A percentile compares a stretch with the other conserved stretches of the same genome.
Conservation (phyloP, 2,113 vertebrate genomes). For the Podocnemis expansa region DNA sequence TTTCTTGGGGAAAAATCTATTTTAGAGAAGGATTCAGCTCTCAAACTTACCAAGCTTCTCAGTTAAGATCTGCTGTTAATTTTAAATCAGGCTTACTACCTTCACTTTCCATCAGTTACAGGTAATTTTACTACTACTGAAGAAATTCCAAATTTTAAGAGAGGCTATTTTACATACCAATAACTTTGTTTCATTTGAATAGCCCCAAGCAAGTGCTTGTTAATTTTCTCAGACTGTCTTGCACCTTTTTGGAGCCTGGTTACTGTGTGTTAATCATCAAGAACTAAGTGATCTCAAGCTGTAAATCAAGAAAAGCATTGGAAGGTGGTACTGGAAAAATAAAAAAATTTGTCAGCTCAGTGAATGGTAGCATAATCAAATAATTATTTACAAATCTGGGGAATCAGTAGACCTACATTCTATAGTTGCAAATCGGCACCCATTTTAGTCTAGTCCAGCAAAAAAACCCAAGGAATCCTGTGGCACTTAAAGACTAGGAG, state of each 20-base stretch:
- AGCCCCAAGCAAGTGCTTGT: neutral
- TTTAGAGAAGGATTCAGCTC: neutral
- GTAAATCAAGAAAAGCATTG: neutral
- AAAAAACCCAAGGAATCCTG: too few relatives aligned
- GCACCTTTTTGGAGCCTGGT: neutral
- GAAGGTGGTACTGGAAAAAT: neutral
- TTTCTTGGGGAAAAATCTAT: neutral
- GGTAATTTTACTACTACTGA: neutral
- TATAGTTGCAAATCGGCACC: too few relatives aligned
- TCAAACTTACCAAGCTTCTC: neutral
- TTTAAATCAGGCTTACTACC: neutral
- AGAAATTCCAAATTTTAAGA: neutral
- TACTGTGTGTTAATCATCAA: neutral
- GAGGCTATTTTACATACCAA: neutral
- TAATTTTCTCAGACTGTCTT: neutral
- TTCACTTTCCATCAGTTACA: neutral
- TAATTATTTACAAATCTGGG: neutral
- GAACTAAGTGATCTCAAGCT: neutral
- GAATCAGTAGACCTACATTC: neutral
- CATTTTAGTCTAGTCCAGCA: too few relatives aligned
- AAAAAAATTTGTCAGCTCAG: neutral
- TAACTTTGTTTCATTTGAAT: neutral
- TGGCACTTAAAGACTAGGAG: too few relatives aligned
- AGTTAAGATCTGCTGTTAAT: neutral
- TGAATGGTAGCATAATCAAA: neutral